Base-by-base conservation (phyloP, 35 echinoderm and acorn worm species). In the Apostichopus parvimensis region DNA sequence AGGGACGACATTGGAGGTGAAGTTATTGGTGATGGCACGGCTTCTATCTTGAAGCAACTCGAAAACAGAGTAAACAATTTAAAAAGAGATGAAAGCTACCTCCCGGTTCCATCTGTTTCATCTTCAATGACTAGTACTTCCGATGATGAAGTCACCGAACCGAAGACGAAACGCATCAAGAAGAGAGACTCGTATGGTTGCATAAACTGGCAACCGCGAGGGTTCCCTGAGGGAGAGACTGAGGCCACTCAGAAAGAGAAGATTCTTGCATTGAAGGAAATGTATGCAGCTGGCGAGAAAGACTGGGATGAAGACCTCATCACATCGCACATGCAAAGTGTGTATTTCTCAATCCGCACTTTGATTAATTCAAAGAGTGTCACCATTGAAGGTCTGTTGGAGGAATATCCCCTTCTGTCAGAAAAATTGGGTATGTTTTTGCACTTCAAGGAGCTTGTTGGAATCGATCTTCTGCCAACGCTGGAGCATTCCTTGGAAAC, bases 301-400 rank as follows among this genome's bases (percentile, higher is more conserved):
- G 68, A 72, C 68, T 80, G 78, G 78, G 78, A 80, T n/a, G 28
- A 45, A 80, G 78, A 80, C 18, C 18, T 80, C 1, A 80, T 80
- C 12, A 17, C 78, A 80, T 80, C 78, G 0, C 26, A 25, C 28
- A 80, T 80, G 78, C 0, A 25, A 23, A 45, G 18, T 45, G 18
- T 80, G 78, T 80, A 80, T 25, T 80, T n/a, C 28, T 80, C 78
- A 80, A 80, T 80, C 18, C 18, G 78, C 18, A 23, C 78, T 23
- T n/a, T 23, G 28, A 80, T 80, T 80, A 80, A 80, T 80, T 80
- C 78, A 45, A 45, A 80, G 78, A 45, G 28, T 80, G 78, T 5
- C 18, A 80, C 78, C 78, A 80, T 12, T n/a, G 78, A 80, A 12
- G 78, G 18, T 80, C 23, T 80, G 28, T 45, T 80, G 78, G 28